Base-by-base conservation (phyloP, 2,888 invertebrate genomes). In the Rhamphomyia laevipes region DNA sequence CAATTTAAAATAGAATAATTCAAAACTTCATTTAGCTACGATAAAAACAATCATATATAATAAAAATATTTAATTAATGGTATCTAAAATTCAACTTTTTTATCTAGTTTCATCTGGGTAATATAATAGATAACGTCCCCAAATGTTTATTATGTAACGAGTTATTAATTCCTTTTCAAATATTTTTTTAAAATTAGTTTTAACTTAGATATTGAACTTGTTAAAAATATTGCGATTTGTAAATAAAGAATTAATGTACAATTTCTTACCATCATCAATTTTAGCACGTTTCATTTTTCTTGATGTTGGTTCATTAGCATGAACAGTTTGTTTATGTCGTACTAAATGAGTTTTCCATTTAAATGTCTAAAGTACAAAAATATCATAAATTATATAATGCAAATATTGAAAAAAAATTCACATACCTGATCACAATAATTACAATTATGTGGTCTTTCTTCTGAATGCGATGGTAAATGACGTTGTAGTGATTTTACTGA, bases 281-380 rank as follows among this genome's bases (percentile, higher is more conserved):
- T 68, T 68, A 48, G 65, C 60, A 50, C 68, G 64, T 53, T 67
- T 68, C 18, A 64, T 61, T 55, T 67, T 69, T 47, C 65, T 68
- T 27, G 64, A 64, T 31, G 64, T 63, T 45, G 67, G 65, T 53
- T 65, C 63, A 54, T 67, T 68, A 15, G 65, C 67, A 51, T 70
- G 70, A 45, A 65, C 63, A 0, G 65, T 62, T 55, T 68, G 67
- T 57, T 70, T 70, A 57, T 70, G 70, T 31, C 70, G 66, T 46
- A 67, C 67, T 52, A 70, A 60, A 60, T 70, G 69, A 6, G 70
- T 68, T 56, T 70, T 68, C 66, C 67, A 67, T 51, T 70, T 70
- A 49, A 70, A 70, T 12, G 68, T 67, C 68, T 68, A 31, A 45
- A 47, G 15, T 16, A 49, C 48, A 49, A 27, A 27, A 9, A 27